A percentile compares a stretch with the other conserved stretches of the same genome.
Evolutionary conservation across 2,888 invertebrate genomes (phyloP).

Genomic region (Halictus quadricinctus): DNA sequence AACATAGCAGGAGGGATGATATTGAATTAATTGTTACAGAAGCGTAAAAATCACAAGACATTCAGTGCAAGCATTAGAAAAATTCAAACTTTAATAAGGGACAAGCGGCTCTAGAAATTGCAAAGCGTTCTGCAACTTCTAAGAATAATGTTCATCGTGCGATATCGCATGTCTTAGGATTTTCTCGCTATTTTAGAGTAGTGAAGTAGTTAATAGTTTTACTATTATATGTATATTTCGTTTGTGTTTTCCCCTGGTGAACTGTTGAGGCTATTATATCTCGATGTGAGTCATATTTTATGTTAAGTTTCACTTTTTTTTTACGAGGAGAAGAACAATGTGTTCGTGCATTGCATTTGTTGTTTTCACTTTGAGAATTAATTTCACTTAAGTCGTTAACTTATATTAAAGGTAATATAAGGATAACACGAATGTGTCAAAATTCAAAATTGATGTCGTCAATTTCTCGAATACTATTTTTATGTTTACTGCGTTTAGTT

Average conservation of each 20-base stretch:
- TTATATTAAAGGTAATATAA: slow-evolving; percentile 78
- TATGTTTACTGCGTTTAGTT: slow-evolving; percentile 78
- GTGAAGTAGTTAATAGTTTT: slow-evolving; percentile 80
- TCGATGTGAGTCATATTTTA: slow-evolving; percentile 77
- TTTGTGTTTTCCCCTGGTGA: slow-evolving; percentile 82
- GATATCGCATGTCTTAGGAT: slow-evolving; percentile 80
- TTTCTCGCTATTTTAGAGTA: slow-evolving; percentile 81
- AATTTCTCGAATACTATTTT: slow-evolving; percentile 77
- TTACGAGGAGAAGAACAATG: slow-evolving; percentile 59
- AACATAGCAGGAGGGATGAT: slow-evolving; percentile 74
- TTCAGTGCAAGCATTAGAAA: slow-evolving; percentile 63
- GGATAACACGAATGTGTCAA: slow-evolving; percentile 80
- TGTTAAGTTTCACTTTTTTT: slow-evolving; percentile 76
- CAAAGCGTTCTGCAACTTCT: slow-evolving; percentile 65
- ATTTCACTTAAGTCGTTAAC: slow-evolving; percentile 71
- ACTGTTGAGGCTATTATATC: slow-evolving; percentile 81
- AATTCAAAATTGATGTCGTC: slow-evolving; percentile 81
- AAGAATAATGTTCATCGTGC: slow-evolving; percentile 64
- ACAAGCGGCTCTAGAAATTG: slow-evolving; percentile 64
- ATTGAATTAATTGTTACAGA: slow-evolving; percentile 80
- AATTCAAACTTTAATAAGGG: slow-evolving; percentile 59
- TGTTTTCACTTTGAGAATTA: slow-evolving; percentile 64
- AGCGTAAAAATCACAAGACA: slow-evolving; percentile 81
- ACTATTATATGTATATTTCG: slow-evolving; percentile 81
- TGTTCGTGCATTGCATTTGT: slow-evolving; percentile 70